These are phyloP conservation scores for Masnerella sp. DNA, from an alignment of 2,888 invertebrate genomes.

Conservation along the genomic window DNA sequence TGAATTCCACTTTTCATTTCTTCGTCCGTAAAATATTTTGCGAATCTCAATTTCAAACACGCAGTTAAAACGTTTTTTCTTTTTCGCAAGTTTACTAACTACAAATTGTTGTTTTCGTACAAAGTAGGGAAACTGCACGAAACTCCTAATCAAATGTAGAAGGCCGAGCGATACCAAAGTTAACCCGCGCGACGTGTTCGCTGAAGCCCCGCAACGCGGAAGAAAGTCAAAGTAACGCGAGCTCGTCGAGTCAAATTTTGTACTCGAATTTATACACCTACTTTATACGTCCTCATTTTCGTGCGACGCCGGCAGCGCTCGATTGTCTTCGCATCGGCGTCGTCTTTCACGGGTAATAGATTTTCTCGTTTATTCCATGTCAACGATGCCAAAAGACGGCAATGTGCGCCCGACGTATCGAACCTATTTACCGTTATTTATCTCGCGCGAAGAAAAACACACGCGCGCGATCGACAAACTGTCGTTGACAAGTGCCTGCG, in stretches of 20 bases:
- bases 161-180: no score
- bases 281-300: conserved; percentile 38
- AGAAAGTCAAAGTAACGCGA: conserved; percentile 5
- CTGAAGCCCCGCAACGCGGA: not conserved
- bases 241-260: conserved; percentile 29
- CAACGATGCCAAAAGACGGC: conserved; percentile 60
- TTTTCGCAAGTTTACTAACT: no score
- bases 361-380: conserved; percentile 62
- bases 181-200: not conserved
- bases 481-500: conserved; percentile 57
- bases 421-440: conserved; percentile 61
- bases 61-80: no score
- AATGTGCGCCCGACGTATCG: conserved; percentile 54
- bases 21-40: no score
- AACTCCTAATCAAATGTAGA: no score
- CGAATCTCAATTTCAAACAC: no score
- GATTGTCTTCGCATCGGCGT: conserved; percentile 57
- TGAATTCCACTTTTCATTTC: no score
- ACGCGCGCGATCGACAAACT: conserved; percentile 55
- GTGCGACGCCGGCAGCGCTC: conserved; percentile 33
- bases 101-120: no score
- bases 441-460: conserved; percentile 46
- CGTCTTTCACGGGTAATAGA: conserved; percentile 60
- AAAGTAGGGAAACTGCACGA: no score
- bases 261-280: conserved; percentile 43